Base-by-base conservation (phyloP, 2,888 invertebrate species). In the Limnephilus auricula region DNA sequence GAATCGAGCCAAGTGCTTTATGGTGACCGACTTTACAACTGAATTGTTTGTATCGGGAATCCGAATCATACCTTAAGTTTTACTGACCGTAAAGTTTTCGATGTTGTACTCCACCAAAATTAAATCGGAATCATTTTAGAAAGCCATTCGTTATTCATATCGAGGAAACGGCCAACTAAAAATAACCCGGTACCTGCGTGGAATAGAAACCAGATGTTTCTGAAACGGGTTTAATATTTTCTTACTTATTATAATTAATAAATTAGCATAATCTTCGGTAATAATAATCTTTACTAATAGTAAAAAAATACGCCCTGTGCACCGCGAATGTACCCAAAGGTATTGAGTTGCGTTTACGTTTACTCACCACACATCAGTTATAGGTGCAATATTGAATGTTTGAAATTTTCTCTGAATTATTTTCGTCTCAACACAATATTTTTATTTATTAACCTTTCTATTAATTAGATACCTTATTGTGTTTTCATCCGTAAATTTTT, bases 1-100 rank as follows among this genome's bases (percentile, higher is more conserved):
- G 45, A 85, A 18, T 40, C n/a, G n/a, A 40, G 85, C 85, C 85
- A 85, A 40, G 40, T 85, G 85, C 34, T 82, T 85, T 85, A 34
- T 30, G 40, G 85, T 40, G 85, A 85, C 45, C 85, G 85, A 85
- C 30, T 45, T 45, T 2, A 40, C 32, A 32, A 32, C 34, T n/a
- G 18, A 65, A 82, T 82, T 82, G 82, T 82, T 82, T 4, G 4
- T 32, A 50, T 15, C 45, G 15, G 45, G 4, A 25, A 18, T 50
- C 50, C 50, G 50, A 50, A 65, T 9, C 25, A 6, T 0, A 25
- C n/a, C 65, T 65, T n/a, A 65, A 65, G 50, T 65, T 65, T 65
- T 25, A 25, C 65, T 65, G 65, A 65, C 65, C 65, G 65, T 65
- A 65, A 65, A 65, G 65, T 25, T 25, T 65, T 65, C 25, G 65